These are phyloP conservation scores for Plutella xylostella DNA, from an alignment of 2,888 invertebrate species.

Conservation along the genomic window DNA sequence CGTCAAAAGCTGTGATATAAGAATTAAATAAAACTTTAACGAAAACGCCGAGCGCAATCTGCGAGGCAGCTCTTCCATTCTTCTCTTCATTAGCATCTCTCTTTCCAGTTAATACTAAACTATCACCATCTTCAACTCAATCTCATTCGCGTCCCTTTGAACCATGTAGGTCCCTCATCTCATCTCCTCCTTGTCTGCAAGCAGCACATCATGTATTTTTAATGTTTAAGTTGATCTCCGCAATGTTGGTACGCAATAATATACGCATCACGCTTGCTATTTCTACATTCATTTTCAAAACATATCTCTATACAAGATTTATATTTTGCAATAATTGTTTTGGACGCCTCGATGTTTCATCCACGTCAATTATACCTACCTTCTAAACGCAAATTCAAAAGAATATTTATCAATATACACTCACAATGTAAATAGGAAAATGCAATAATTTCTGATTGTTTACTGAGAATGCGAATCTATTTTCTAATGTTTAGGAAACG, in stretches of 20 bases:
- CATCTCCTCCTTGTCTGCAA: conserved; percentile 19
- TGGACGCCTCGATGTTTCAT: conserved; percentile 17
- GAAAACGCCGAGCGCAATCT: conserved; percentile 32
- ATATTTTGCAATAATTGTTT: conserved; percentile 7
- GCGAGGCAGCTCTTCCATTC: conserved; percentile 41
- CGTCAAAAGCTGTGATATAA: conserved; percentile 71
- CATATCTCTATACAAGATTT: conserved; percentile 1
- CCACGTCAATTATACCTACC: conserved; percentile 42
- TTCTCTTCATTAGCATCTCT: conserved; percentile 41
- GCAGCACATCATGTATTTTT: conserved; percentile 66
- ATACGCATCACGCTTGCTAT: conserved; percentile 14
- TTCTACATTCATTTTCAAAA: neutral
- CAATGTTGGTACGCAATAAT: neutral
- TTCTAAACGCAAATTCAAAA: conserved; percentile 31
- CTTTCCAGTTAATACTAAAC: conserved; percentile 6
- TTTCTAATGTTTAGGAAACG: conserved; percentile 50
- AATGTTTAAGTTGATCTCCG: neutral
- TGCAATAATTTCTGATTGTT: conserved; percentile 53
- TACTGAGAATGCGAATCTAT: conserved; percentile 53
- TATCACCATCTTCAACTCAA: conserved; percentile 23
- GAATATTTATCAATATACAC: conserved; percentile 47
- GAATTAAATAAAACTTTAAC: conserved; percentile 49
- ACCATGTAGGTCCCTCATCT: neutral
- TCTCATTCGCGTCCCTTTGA: conserved; percentile 15
- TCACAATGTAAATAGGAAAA: conserved; percentile 52